Evolutionary conservation across 2,113 vertebrate species (phyloP), one percentile per base, ranked within the genome.

Genomic region (Merops nubicus): DNA sequence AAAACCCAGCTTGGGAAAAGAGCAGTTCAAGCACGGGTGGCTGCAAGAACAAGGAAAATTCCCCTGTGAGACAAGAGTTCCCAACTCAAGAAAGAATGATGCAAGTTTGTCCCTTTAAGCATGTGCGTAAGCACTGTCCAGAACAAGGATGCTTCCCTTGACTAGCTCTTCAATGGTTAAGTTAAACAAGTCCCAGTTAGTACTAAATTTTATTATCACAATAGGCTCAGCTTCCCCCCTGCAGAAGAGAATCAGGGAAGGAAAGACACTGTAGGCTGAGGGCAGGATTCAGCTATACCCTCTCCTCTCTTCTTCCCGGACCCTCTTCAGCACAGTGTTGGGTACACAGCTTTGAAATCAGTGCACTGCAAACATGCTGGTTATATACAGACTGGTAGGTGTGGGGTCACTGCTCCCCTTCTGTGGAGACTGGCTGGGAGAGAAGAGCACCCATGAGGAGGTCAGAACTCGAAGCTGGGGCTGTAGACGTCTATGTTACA

Each of bases 11-110:
- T 81, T 92, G 92, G 95, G 92, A 85, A 91, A 91, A 79, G 67
- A 92, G 59, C 45, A 84, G 89, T 87, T 94, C 76, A 73, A 70
- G 86, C 47, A 57, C 69, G 82, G 64, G 51, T 18, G 3, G 26
- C 69, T 91, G 82, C 77, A 94, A 89, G 67, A 93, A 74, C 3
- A 12, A 91, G 78, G 94, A 89, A 91, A 93, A 96, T 92, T 96
- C 92, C 93, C 93, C 48, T 93, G 85, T 90, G 93, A 92, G 85
- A 93, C 9, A 82, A 85, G 85, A 93, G n/a, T 88, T 96, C 93
- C 85, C 25, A 72, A 76, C 59, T 95, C 50, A 62, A 95, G 87
- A 56, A 89, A 65, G 78, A 93, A 82, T 91, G 87, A 95, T 96
- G 96, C 94, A 97, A 96, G 87, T 80, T 83, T 89, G 89, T 91